Conservation (phyloP, 2,797 vertebrate species). For the Chanos chanos region DNA sequence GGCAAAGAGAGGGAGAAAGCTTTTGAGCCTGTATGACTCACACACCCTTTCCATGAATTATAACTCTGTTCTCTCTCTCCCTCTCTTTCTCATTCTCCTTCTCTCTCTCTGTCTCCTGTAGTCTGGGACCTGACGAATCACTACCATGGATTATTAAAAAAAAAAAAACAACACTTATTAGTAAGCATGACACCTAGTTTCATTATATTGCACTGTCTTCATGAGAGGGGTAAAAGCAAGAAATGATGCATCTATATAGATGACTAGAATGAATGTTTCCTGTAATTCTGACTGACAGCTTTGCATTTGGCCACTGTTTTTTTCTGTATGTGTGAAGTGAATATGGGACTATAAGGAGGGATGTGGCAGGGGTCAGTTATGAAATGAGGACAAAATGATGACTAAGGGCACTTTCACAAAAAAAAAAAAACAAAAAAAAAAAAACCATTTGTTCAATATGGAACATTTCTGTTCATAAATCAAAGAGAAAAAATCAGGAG, state of each 20-base stretch:
- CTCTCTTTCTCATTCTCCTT: constrained; percentile 60
- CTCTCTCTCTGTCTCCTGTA: constrained; percentile 46
- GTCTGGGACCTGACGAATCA: constrained; percentile 34
- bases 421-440: neutral
- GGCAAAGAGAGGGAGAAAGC: constrained; percentile 62
- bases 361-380: too few species aligned
- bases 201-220: constrained; percentile 41
- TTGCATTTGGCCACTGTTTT: too few species aligned
- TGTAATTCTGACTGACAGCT: too few species aligned
- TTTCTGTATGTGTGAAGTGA: too few species aligned
- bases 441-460: neutral
- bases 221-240: constrained; percentile 32
- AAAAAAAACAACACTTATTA: constrained; percentile 26
- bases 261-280: constrained; percentile 4
- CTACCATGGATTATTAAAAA: constrained; percentile 32
- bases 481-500: too few species aligned
- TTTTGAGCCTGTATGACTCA: constrained; percentile 58
- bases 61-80: constrained; percentile 63
- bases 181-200: constrained; percentile 37
- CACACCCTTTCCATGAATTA: constrained; percentile 68
- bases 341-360: too few species aligned
- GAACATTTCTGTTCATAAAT: too few species aligned
- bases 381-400: too few species aligned
- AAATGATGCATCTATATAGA: constrained; percentile 23
- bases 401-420: too few species aligned